Evolutionary conservation across 2,797 vertebrate species (phyloP), one percentile per base, ranked within the genome.

Genomic region (Chelidonichthys spinosus): DNA sequence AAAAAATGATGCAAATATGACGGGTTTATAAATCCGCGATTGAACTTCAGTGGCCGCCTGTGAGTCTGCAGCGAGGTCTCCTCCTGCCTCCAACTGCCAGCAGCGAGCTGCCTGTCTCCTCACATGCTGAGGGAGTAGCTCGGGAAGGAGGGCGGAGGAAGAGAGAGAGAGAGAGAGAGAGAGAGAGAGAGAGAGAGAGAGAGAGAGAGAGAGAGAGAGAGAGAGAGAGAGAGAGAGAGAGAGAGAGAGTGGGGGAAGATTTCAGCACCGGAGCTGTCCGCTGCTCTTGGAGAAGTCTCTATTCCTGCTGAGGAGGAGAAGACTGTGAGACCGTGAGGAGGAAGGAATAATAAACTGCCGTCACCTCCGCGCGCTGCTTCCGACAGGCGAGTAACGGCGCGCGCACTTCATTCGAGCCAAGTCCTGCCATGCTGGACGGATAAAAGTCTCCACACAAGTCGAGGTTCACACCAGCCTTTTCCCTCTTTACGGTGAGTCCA

Each of bases 261-360:
- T 94, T 95, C 94, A 95, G 94, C 90, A 95, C 94, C 58, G 93
- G 94, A 93, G 92, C 95, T 95, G 94, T 95, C 93, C 85, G 39
- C 74, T 33, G 65, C 69, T 81, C 77, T 64, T 74, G 70, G 69
- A 74, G 71, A 82, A 80, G 40, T 78, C 69, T 71, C 33, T 66
- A 10, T 72, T 32, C 46, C 53, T 74, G 35, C 50, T 36, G 7
- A 39, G 25, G 47, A 42, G 6, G 17, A 5, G 15, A 5, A 50
- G 47, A 68, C 63, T 7, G 61, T 43, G 75, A 78, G 76, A 71
- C 79, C 18, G 54, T 33, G 72, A 70, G 55, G 35, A 46, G 74
- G 72, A 59, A 82, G 77, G 82, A 72, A 81, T 82, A 80, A 86
- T 69, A 85, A 78, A 83, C 52, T 66, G 64, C 69, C 42, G 69